Evolutionary conservation across 2,888 invertebrate species (phyloP), one percentile per base, ranked within the genome.

Genomic region (Byasa hedistus): DNA sequence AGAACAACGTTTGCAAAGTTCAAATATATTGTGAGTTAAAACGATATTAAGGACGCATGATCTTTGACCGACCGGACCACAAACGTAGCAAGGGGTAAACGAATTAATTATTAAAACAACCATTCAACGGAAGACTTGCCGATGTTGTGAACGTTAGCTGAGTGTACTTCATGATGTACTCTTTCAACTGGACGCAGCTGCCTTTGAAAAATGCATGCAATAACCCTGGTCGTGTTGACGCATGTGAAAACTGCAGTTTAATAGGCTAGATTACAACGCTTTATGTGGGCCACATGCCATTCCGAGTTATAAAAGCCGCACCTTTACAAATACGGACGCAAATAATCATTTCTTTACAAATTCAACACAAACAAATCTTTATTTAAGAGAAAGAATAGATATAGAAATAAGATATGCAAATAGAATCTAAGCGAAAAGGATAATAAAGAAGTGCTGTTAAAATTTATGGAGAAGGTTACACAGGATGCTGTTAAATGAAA

Each of bases 31-130:
- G 5, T 66, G 65, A 61, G 69, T 44, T 60, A 69, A 69, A 68
- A 21, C 12, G 1, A 55, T 57, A 62, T 44, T 15, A 19, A 1
- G 27, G n/a, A 19, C 23, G 17, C 19, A 65, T 78, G 76, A 65
- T 85, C 84, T 80, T 69, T 83, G 79, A 52, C 70, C 59, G 22
- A 65, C 85, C 69, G 85, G 85, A 86, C 86, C 74, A 74, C 76
- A 82, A 80, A 79, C 71, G 68, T 65, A 54, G 65, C 72, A 68
- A 70, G 77, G 79, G 76, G 76, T 78, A 82, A 79, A 83, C 81
- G 81, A 82, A 83, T 87, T 76, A 86, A 84, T 83, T 79, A 86
- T 87, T 85, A 76, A 86, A 75, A 76, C 65, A 24, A 44, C 69
- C 72, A 75, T 76, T 77, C 74, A 76, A 63, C 69, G 59, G 61